Evolutionary conservation across 2,888 invertebrate genomes (phyloP).

Genomic region (Trachelus stipa): DNA sequence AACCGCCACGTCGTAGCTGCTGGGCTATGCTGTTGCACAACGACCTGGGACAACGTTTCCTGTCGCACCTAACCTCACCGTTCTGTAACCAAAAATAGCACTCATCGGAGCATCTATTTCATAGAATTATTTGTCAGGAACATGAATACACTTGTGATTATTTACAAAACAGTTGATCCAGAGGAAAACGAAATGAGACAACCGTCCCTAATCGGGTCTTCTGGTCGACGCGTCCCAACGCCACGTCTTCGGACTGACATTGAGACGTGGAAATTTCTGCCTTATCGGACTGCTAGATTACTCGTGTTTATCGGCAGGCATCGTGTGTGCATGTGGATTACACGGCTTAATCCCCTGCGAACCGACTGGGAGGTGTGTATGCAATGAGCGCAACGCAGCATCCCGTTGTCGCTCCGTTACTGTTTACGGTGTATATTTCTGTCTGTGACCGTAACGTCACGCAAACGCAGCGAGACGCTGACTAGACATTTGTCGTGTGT

Average conservation of each 20-base stretch:
- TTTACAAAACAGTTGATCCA: neutral
- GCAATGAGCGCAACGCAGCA: neutral
- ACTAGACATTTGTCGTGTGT: neutral
- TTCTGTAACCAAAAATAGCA: slow-evolving; percentile 71
- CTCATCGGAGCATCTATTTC: neutral
- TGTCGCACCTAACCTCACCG: slow-evolving; percentile 82
- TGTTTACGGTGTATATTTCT: neutral
- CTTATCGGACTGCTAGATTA: neutral
- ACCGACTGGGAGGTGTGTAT: neutral
- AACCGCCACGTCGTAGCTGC: slow-evolving; percentile 62
- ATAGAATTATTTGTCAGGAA: neutral
- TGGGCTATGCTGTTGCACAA: slow-evolving; percentile 72
- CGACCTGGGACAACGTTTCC: slow-evolving; percentile 82
- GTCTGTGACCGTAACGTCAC: neutral
- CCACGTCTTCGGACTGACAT: neutral
- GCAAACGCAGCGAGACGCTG: neutral
- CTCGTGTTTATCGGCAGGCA: neutral
- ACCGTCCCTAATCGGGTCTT: neutral
- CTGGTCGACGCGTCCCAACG: neutral
- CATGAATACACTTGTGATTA: too few species aligned
- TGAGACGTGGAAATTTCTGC: neutral
- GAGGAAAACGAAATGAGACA: neutral
- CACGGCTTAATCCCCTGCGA: neutral
- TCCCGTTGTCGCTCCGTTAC: neutral
- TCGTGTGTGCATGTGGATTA: neutral